Evolutionary conservation across 2,113 vertebrate species (phyloP).

Genomic region (Rhinolophus sinicus): DNA sequence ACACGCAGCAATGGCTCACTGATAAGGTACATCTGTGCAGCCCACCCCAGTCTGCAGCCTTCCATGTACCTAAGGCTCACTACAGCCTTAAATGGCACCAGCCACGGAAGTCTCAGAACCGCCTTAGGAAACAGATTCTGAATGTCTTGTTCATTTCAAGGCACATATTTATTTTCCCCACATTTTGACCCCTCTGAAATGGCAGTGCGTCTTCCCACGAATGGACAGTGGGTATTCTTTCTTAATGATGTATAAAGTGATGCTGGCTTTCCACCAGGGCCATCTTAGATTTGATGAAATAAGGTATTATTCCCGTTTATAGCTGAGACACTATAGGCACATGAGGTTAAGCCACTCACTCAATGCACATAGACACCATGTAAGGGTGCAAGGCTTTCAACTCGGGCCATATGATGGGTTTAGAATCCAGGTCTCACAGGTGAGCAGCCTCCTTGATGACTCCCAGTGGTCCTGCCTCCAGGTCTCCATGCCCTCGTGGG

Average conservation of each 20-base stretch:
- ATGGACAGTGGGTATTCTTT: neutral
- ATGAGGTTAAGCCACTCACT: neutral
- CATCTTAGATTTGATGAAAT: neutral
- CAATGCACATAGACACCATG: neutral
- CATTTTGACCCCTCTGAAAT: neutral
- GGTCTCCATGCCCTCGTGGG: neutral
- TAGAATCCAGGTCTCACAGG: neutral
- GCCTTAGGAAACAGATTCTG: neutral
- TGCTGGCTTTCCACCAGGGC: neutral
- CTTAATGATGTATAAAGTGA: neutral
- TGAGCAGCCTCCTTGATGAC: neutral
- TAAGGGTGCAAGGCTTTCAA: neutral
- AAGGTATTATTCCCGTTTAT: neutral
- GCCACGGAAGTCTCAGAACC: neutral
- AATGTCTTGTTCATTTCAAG: neutral
- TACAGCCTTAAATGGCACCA: neutral
- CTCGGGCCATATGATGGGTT: accelerated
- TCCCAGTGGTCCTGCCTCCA: neutral
- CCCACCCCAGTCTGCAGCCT: neutral
- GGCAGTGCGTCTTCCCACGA: neutral
- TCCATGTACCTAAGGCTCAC: neutral
- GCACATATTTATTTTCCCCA: neutral
- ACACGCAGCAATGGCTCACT: neutral
- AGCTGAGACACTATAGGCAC: neutral
- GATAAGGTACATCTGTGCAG: neutral